Conservation (phyloP, 2,797 vertebrate genomes). For the Xiphophorus birchmanni region DNA sequence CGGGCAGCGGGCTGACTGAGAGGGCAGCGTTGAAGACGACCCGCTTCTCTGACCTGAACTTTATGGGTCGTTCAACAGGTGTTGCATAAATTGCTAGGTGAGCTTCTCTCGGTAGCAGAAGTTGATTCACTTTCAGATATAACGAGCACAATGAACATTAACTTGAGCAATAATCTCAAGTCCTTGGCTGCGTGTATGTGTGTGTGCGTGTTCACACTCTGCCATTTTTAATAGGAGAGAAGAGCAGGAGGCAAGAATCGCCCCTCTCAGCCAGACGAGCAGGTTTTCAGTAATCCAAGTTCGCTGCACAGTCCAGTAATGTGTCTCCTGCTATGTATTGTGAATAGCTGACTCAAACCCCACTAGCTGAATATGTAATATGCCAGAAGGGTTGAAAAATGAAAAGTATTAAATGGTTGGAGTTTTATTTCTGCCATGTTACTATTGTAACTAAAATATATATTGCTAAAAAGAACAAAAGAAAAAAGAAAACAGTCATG, state of each 20-base stretch:
- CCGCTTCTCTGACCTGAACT: constrained; percentile 2
- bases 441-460: not conserved
- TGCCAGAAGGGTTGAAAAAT: not conserved
- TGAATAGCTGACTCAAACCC: not conserved
- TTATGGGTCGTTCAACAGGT: constrained; percentile 18
- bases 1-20: not conserved
- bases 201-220: not conserved
- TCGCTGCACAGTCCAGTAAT: not conserved
- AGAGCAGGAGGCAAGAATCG: not conserved
- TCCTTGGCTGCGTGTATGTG: not conserved
- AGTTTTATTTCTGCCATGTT: not conserved
- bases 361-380: not conserved
- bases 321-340: not conserved
- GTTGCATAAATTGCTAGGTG: constrained; percentile 4
- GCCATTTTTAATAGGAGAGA: not conserved
- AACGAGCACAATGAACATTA: constrained; percentile 2
- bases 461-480: not conserved
- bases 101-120: not conserved
- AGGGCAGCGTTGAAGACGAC: not conserved
- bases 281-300: constrained; percentile 6
- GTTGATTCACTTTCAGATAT: constrained; percentile 17
- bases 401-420: not conserved
- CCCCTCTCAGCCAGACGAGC: not conserved
- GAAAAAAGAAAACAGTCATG: not conserved
- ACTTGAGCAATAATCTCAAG: constrained; percentile 6